Conservation (phyloP, 2,113 vertebrate species). For the Coregonus clupeaformis region DNA sequence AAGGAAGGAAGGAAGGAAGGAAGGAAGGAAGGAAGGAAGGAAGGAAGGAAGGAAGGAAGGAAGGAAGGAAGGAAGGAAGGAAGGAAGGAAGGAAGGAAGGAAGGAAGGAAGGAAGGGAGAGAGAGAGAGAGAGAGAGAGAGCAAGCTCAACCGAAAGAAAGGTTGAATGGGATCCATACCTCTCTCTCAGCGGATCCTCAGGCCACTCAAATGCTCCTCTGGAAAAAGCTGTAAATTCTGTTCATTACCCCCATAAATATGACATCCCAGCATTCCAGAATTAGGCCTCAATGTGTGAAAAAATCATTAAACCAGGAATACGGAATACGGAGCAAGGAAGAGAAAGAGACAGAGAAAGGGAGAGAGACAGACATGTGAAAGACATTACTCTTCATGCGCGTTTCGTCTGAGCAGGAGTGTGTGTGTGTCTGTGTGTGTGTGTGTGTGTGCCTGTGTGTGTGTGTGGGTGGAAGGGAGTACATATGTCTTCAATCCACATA, state of each 20-base stretch:
- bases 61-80: too few relatives aligned
- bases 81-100: too few relatives aligned
- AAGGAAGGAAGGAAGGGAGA: too few relatives aligned
- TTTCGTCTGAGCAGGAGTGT: constrained; percentile 12
- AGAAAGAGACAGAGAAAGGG: too few relatives aligned
- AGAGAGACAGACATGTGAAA: constrained; percentile 48
- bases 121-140: neutral
- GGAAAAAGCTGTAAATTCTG: constrained; percentile 77
- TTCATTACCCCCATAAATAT: constrained; percentile 83
- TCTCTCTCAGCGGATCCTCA: constrained; percentile 38
- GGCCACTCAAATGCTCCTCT: constrained; percentile 58
- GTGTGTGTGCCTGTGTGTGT: constrained; percentile 2
- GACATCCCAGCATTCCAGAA: constrained; percentile 84
- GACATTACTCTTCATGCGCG: constrained; percentile 39
- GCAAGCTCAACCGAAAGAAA: neutral
- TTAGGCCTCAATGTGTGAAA: constrained; percentile 67
- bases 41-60: too few relatives aligned
- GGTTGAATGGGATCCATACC: constrained; percentile 17
- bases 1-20: too few relatives aligned
- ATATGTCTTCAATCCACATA: constrained; percentile 20
- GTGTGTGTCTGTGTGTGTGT: constrained; percentile 10
- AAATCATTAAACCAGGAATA: constrained; percentile 63
- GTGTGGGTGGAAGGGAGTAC: neutral
- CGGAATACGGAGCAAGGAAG: constrained; percentile 33
- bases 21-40: too few relatives aligned